Evolutionary conservation across 2,888 invertebrate species (phyloP).

Genomic region (Dorcus parallelipipedus): DNA sequence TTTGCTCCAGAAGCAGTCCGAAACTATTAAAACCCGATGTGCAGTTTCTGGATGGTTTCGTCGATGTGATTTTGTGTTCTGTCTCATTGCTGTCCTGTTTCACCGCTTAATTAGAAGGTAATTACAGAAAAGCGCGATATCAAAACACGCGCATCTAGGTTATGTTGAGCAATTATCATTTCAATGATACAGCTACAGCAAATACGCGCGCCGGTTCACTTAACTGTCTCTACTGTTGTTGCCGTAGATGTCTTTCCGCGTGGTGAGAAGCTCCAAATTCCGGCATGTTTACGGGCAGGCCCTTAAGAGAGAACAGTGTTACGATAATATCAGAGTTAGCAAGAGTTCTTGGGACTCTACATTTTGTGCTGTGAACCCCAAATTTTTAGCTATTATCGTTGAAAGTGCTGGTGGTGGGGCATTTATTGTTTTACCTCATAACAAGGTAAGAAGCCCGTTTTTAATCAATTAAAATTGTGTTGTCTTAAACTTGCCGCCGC

Average conservation of each 20-base stretch:
- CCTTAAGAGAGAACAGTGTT: slow-evolving; percentile 93
- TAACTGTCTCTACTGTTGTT: slow-evolving; percentile 14
- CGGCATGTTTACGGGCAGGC: slow-evolving; percentile 92
- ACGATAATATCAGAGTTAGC: slow-evolving; percentile 94
- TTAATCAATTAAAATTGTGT: too few relatives aligned
- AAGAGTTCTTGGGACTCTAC: slow-evolving; percentile 98
- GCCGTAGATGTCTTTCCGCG: slow-evolving; percentile 89
- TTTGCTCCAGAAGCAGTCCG: slow-evolving; percentile 36
- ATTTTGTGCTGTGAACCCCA: slow-evolving; percentile 97
- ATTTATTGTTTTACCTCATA: slow-evolving; percentile 90
- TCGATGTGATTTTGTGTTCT: slow-evolving; percentile 20
- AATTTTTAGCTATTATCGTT: slow-evolving; percentile 94
- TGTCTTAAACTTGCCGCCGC: too few relatives aligned
- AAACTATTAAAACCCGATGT: slow-evolving; percentile 19
- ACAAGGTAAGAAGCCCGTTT: slow-evolving; percentile 63
- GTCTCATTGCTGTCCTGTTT: slow-evolving; percentile 6
- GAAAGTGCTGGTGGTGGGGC: slow-evolving; percentile 96
- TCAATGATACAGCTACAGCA: not conserved
- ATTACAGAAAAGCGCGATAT: slow-evolving; percentile 1
- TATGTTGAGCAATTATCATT: slow-evolving; percentile 8
- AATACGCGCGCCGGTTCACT: not conserved
- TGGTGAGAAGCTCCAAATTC: slow-evolving; percentile 96
- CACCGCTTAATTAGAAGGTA: slow-evolving; percentile 8
- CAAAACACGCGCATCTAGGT: slow-evolving; percentile 12
- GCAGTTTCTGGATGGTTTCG: slow-evolving; percentile 15